phyloP scores from a whole-genome alignment of 2,113 vertebrate genomes.

The Mastomys coucha region DNA sequence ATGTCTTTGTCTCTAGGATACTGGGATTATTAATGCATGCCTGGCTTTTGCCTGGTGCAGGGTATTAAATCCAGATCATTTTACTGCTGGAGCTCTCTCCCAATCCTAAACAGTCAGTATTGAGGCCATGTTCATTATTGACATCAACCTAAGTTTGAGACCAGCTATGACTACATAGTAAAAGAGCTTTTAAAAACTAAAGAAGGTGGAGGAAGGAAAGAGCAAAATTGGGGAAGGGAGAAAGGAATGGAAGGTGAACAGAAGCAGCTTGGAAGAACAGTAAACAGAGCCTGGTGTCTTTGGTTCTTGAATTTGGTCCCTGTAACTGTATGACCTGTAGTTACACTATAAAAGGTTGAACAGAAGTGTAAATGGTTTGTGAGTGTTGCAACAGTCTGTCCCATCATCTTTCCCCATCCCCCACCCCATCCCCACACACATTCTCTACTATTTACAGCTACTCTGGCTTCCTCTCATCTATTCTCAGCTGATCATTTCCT shows the following conservation, averaged over 20 bases:
- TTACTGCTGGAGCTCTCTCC: background rate
- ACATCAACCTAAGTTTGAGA: background rate
- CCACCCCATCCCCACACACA: background rate
- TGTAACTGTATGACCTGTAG: background rate
- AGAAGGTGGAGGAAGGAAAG: background rate
- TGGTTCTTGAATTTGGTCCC: constrained; percentile 14
- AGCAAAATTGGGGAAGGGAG: background rate
- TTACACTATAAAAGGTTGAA: background rate
- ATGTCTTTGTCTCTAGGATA: background rate
- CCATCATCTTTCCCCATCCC: background rate
- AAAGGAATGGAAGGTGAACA: background rate
- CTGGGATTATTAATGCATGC: background rate
- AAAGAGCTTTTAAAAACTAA: background rate
- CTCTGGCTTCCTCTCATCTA: background rate
- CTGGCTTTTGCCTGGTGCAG: background rate
- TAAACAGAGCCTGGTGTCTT: background rate
- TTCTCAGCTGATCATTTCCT: background rate
- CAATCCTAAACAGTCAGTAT: background rate
- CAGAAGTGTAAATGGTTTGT: constrained; percentile 42
- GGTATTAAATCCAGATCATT: background rate
- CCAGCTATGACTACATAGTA: background rate
- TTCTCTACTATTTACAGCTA: background rate
- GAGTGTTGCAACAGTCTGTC: background rate
- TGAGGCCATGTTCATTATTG: constrained; percentile 12
- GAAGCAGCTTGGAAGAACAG: background rate